Conservation (phyloP, 2,797 vertebrate species). For the Schizopygopsis malacanthus region DNA sequence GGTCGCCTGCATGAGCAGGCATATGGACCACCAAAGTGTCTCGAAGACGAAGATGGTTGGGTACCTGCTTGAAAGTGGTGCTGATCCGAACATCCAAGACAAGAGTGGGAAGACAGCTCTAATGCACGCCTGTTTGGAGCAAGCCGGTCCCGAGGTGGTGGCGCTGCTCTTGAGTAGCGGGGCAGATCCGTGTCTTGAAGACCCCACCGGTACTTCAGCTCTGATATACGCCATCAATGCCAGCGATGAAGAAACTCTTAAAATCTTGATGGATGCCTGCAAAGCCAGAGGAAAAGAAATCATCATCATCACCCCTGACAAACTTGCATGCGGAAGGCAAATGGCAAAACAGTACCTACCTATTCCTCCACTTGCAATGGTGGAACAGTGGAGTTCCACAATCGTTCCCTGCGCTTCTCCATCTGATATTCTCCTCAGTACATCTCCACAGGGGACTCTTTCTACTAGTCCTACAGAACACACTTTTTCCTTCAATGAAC, state of each 20-base stretch:
- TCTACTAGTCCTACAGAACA: conserved; percentile 59
- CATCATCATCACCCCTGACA: conserved; percentile 88
- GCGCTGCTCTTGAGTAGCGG: conserved; percentile 82
- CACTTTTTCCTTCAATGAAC: conserved; percentile 80
- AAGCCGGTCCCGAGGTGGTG: conserved; percentile 82
- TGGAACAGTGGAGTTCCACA: conserved; percentile 61
- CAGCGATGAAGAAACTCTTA: conserved; percentile 83
- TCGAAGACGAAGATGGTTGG: conserved; percentile 88
- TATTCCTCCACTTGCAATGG: conserved; percentile 69
- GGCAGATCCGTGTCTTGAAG: conserved; percentile 87
- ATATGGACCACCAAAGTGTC: conserved; percentile 84
- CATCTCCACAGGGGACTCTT: conserved; percentile 68
- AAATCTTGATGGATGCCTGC: conserved; percentile 86
- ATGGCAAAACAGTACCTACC: conserved; percentile 84
- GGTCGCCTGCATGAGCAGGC: conserved; percentile 88
- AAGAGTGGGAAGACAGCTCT: conserved; percentile 88
- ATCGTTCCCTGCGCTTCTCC: conserved; percentile 76
- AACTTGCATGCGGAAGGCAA: conserved; percentile 77
- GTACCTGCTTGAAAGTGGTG: conserved; percentile 90
- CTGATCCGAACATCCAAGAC: conserved; percentile 94
- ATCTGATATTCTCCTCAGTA: conserved; percentile 83
- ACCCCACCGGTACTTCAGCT: conserved; percentile 84
- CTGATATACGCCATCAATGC: conserved; percentile 86
- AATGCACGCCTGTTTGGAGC: conserved; percentile 89
- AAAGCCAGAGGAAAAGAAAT: conserved; percentile 90